Conservation (phyloP, 2,888 invertebrate species). For the Lacanobia oleracea region DNA sequence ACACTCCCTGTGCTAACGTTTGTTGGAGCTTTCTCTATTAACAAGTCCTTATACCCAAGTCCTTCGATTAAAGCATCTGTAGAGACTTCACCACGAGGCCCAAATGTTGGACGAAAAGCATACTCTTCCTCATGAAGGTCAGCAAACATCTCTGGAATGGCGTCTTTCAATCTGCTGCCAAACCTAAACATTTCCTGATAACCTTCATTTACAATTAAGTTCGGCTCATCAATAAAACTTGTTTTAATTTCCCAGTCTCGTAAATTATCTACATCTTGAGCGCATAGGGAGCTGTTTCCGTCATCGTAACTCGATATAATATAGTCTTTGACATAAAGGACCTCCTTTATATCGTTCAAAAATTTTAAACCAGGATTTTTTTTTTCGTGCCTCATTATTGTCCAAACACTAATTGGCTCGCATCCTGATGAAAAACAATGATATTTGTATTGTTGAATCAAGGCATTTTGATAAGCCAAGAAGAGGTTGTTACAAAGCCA, state of each 20-base stretch:
- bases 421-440: constrained; percentile 61
- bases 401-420: constrained; percentile 79
- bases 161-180: constrained; percentile 79
- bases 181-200: constrained; percentile 92
- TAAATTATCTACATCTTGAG: constrained; percentile 80
- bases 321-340: constrained; percentile 68
- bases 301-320: constrained; percentile 73
- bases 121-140: constrained; percentile 83
- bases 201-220: constrained; percentile 79
- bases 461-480: not conserved
- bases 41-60: constrained; percentile 62
- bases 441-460: not conserved
- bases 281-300: constrained; percentile 77
- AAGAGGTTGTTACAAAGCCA: too few relatives aligned
- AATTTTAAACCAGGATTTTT: constrained; percentile 68
- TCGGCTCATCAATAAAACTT: constrained; percentile 69
- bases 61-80: constrained; percentile 91
- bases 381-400: constrained; percentile 75
- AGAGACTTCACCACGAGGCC: constrained; percentile 89
- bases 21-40: constrained; percentile 48
- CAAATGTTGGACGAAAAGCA: constrained; percentile 90
- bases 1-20: constrained; percentile 58
- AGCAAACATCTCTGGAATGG: constrained; percentile 81
- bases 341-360: constrained; percentile 67
- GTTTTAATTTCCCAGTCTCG: constrained; percentile 72